Evolutionary conservation across 2,888 invertebrate genomes (phyloP), one percentile per base, ranked within the genome.

Genomic region (Miltochrista miniata): DNA sequence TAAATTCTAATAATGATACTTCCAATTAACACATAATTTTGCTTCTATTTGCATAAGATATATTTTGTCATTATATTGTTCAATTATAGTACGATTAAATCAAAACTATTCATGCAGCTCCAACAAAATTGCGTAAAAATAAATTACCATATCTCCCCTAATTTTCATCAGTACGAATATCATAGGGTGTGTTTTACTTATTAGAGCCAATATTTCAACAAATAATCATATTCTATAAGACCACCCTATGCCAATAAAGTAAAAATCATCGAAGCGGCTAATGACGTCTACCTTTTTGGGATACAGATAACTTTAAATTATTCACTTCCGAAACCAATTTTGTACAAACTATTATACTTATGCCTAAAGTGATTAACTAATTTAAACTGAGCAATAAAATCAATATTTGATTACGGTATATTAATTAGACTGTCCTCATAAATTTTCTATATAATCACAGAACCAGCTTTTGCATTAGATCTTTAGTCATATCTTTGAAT

Each of bases 381-480:
- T 71, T 71, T 67, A 51, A 70, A 65, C 55, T 56, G 46, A 59
- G 63, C 57, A 65, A 71, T 68, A 70, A 68, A 68, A 68, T 68
- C 68, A 70, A 70, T 71, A 71, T 70, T 70, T 70, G 65, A 70
- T 63, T 67, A 63, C 58, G 54, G 59, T 64, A 45, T 65, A 65
- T 67, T 70, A 69, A 70, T 70, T 61, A 64, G 54, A 41, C 60
- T 69, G 70, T 70, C 70, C 58, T 70, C 65, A 57, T 70, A 70
- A 69, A 70, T 70, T 67, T 43, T 55, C 50, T 40, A 56, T 54
- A 61, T 70, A 68, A 70, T 70, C 65, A 63, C 69, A 64, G 67
- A 63, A 24, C 18, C 5, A 24, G 55, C 60, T 64, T 67, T 65
- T 55, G 61, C 68, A 68, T 70, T 59, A 59, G 63, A 65, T 57